Conservation (phyloP, 2,797 vertebrate genomes). For the Paramormyrops hopkinsi region DNA sequence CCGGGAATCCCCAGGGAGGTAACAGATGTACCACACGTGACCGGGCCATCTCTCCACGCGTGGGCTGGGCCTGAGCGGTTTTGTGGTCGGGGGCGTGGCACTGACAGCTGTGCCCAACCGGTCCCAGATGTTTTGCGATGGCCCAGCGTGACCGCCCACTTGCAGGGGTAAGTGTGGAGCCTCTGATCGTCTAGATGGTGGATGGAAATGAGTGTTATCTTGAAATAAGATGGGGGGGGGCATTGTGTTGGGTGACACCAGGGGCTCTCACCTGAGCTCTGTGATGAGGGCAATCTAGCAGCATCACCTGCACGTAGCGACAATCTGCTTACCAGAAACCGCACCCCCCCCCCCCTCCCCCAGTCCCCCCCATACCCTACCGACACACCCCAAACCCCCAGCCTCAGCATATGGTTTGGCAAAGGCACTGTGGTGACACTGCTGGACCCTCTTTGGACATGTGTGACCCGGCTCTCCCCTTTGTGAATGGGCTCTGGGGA, state of each 20-base stretch:
- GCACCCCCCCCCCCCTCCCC: background rate
- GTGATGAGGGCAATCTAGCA: constrained; percentile 22
- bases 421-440: constrained; percentile 14
- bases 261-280: background rate
- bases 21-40: constrained; percentile 22
- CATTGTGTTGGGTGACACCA: background rate
- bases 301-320: constrained; percentile 27
- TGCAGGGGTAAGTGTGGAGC: constrained; percentile 20
- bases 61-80: background rate
- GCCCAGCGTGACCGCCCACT: constrained; percentile 22
- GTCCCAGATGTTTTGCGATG: constrained; percentile 36
- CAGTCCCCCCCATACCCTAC: background rate
- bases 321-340: constrained; percentile 28
- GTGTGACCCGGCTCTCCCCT: constrained; percentile 12
- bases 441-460: constrained; percentile 15
- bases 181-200: constrained; percentile 30
- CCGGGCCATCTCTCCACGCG: background rate
- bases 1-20: background rate
- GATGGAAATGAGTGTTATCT: constrained; percentile 30
- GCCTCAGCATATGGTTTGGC: constrained; percentile 23
- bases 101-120: constrained; percentile 37
- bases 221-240: constrained; percentile 17
- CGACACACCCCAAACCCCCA: background rate
- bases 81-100: constrained; percentile 25
- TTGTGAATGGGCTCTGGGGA: constrained; percentile 17